phyloP scores from a whole-genome alignment of 2,888 invertebrate genomes.

The Lepidocyrtinus sp. region DNA sequence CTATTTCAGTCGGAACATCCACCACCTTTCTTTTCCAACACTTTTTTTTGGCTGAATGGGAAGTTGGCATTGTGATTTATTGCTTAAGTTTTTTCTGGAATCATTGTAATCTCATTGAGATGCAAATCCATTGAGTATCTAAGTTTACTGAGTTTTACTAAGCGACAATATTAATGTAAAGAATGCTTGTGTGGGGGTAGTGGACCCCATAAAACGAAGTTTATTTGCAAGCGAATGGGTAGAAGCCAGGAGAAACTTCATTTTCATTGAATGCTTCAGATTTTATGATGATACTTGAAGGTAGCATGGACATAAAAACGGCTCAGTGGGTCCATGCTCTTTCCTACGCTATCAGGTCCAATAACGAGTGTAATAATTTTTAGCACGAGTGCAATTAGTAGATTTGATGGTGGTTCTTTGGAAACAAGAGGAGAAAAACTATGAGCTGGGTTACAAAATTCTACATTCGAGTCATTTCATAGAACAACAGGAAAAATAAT shows the following conservation, averaged over 20 bases:
- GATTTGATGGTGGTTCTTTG: neutral
- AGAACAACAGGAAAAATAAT: too few species aligned
- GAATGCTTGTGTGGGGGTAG: neutral
- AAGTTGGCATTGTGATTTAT: neutral
- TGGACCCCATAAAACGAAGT: slow-evolving; percentile 3
- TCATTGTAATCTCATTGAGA: slow-evolving; percentile 2
- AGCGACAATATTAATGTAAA: neutral
- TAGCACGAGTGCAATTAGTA: slow-evolving; percentile 4
- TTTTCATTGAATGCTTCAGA: neutral
- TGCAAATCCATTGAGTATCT: slow-evolving; percentile 3
- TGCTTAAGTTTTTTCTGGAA: neutral
- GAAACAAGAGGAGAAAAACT: neutral
- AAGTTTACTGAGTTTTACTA: neutral
- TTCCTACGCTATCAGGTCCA: neutral
- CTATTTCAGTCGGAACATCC: neutral
- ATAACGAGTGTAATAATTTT: neutral
- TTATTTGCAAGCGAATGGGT: neutral
- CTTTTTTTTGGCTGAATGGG: neutral
- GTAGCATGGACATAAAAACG: neutral
- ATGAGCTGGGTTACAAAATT: too few species aligned
- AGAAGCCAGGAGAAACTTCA: neutral
- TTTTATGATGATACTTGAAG: slow-evolving; percentile 3
- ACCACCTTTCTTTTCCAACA: too few species aligned
- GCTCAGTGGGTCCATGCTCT: neutral
- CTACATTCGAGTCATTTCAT: too few species aligned